phyloP scores from a whole-genome alignment of 2,113 vertebrate species.

The Paramormyrops kingsleyae region DNA sequence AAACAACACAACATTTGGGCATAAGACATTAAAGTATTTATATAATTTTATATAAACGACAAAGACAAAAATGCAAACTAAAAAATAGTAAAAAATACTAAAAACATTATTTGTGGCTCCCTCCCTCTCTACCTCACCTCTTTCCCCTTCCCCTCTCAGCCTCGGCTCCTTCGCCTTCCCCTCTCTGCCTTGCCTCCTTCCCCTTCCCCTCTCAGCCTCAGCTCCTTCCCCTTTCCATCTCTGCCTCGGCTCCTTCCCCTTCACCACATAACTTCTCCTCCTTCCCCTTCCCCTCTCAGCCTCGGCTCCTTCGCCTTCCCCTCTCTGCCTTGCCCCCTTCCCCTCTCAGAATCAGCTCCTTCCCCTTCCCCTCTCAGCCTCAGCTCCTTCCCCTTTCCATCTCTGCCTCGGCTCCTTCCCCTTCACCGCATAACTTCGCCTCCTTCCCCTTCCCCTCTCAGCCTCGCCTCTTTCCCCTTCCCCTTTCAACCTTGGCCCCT shows the following conservation, averaged over 20 bases:
- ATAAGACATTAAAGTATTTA: not conserved
- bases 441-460: not conserved
- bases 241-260: not conserved
- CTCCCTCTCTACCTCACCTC: not conserved
- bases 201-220: not conserved
- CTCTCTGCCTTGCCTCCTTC: not conserved
- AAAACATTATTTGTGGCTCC: not conserved
- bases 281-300: not conserved
- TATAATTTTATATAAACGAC: not conserved
- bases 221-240: not conserved
- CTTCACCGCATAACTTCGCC: not conserved
- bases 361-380: not conserved
- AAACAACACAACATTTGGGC: not conserved
- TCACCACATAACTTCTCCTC: too few species aligned
- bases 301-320: not conserved
- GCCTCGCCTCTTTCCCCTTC: not conserved
- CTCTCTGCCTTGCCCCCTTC: not conserved
- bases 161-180: not conserved
- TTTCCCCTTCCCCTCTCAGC: not conserved
- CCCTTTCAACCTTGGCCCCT: not conserved
- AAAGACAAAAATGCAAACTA: not conserved
- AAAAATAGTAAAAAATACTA: not conserved
- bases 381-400: not conserved
- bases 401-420: not conserved
- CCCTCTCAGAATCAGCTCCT: not conserved